A percentile compares a stretch with the other conserved stretches of the same genome.
phyloP scores from a whole-genome alignment of 2,113 vertebrate species.

The Megalops atlanticus region DNA sequence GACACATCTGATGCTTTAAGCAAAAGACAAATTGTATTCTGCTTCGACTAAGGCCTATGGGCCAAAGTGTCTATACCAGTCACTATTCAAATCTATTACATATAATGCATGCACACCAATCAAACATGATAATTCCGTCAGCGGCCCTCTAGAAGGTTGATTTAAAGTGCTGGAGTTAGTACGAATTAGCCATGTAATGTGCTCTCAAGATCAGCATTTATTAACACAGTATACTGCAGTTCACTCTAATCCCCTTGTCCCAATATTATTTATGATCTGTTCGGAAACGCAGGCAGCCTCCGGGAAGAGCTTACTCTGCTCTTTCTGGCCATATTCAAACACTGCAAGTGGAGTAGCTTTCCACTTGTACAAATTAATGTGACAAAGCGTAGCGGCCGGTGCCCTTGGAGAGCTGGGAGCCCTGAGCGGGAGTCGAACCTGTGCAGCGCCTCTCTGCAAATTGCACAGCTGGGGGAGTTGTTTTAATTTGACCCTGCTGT shows the following conservation, averaged over 20 bases:
- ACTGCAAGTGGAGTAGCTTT: conserved; percentile 1
- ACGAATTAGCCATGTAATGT: not conserved
- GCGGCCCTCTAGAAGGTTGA: not conserved
- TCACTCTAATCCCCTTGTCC: conserved; percentile 2
- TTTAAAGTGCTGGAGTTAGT: conserved; percentile 6
- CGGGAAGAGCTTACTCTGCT: conserved; percentile 4
- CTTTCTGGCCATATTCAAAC: conserved; percentile 14
- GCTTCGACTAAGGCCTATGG: too few species aligned
- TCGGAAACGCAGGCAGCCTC: not conserved
- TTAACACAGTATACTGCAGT: conserved; percentile 17
- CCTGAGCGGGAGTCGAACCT: conserved; percentile 11
- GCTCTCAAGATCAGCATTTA: conserved; percentile 7
- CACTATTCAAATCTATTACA: not conserved
- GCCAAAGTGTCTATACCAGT: not conserved
- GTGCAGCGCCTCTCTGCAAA: not conserved
- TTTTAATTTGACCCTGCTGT: not conserved
- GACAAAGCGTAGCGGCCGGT: conserved; percentile 17
- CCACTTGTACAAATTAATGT: conserved; percentile 25
- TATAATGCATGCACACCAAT: not conserved
- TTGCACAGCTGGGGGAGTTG: not conserved
- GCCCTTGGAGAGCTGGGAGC: conserved; percentile 11
- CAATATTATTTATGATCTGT: conserved; percentile 17
- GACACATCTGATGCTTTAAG: too few species aligned
- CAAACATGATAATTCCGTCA: not conserved
- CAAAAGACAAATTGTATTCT: too few species aligned